phyloP scores from a whole-genome alignment of 2,888 invertebrate genomes.

The Cremastobaeus sp. region DNA sequence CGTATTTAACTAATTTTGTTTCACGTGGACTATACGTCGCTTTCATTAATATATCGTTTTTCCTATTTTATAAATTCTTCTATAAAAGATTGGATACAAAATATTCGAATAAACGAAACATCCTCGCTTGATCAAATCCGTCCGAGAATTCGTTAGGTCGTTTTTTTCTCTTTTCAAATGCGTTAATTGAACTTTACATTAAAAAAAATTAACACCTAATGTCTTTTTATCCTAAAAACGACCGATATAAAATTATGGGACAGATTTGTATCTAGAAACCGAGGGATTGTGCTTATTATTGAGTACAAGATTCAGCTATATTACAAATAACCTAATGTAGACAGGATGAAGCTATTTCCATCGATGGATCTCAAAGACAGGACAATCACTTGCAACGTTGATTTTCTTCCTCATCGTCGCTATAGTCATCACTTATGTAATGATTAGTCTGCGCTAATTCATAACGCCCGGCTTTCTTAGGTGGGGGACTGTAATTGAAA shows the following conservation, averaged over 20 bases:
- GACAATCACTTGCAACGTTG: slow-evolving; percentile 71
- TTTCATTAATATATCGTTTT: slow-evolving; percentile 35
- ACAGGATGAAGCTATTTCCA: slow-evolving; percentile 47
- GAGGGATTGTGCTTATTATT: slow-evolving; percentile 53
- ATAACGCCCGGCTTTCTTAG: slow-evolving; percentile 78
- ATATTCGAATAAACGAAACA: slow-evolving; percentile 51
- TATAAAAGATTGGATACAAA: slow-evolving; percentile 57
- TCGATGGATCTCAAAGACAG: neutral
- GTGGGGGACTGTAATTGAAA: slow-evolving; percentile 77
- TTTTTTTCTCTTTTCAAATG: too few species aligned
- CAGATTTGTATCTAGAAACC: slow-evolving; percentile 11
- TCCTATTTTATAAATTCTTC: slow-evolving; percentile 45
- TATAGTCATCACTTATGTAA: slow-evolving; percentile 76
- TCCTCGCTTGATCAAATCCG: slow-evolving; percentile 28
- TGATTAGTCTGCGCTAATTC: slow-evolving; percentile 73
- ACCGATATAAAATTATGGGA: too few species aligned
- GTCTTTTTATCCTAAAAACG: too few species aligned
- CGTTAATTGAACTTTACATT: neutral
- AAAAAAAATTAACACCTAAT: neutral
- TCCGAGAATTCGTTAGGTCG: slow-evolving; percentile 8
- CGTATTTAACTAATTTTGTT: slow-evolving; percentile 26
- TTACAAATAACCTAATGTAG: slow-evolving; percentile 53
- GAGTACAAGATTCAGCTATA: slow-evolving; percentile 48
- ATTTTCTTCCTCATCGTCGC: slow-evolving; percentile 75
- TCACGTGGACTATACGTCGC: slow-evolving; percentile 32